Evolutionary conservation across 2,797 vertebrate species (phyloP).

Genomic region (Sternarchorhynchus goeldii): DNA sequence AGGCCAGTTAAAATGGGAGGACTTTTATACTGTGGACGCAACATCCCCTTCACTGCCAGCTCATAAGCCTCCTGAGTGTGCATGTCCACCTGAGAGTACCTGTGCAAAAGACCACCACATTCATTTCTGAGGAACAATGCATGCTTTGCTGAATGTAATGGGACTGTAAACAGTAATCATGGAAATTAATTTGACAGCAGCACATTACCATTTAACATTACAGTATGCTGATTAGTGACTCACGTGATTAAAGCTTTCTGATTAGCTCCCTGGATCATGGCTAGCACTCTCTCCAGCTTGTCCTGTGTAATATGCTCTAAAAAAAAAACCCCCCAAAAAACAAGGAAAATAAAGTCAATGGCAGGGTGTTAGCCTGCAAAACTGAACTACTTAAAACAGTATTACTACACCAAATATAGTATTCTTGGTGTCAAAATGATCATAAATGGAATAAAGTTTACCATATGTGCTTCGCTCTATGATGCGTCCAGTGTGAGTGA

Average conservation of each 20-base stretch:
- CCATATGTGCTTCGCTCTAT: conserved; percentile 90
- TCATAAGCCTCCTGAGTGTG: conserved; percentile 91
- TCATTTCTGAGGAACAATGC: neutral
- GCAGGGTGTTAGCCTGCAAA: neutral
- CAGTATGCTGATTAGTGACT: conserved; percentile 47
- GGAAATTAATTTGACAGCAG: neutral
- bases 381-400: neutral
- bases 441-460: conserved; percentile 56
- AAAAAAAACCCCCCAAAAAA: conserved; percentile 44
- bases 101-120: conserved; percentile 55
- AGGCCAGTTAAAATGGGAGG: conserved; percentile 83
- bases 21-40: conserved; percentile 86
- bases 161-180: neutral
- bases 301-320: conserved; percentile 89
- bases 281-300: conserved; percentile 85
- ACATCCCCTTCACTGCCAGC: conserved; percentile 81
- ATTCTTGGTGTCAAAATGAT: neutral
- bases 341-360: neutral
- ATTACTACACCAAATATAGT: conserved; percentile 12
- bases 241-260: conserved; percentile 90
- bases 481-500: conserved; percentile 79
- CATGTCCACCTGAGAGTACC: conserved; percentile 87
- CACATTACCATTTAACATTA: neutral
- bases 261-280: conserved; percentile 89
- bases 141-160: neutral